Evolutionary conservation across 2,888 invertebrate species (phyloP).

Genomic region (Willowsia nigromaculata): DNA sequence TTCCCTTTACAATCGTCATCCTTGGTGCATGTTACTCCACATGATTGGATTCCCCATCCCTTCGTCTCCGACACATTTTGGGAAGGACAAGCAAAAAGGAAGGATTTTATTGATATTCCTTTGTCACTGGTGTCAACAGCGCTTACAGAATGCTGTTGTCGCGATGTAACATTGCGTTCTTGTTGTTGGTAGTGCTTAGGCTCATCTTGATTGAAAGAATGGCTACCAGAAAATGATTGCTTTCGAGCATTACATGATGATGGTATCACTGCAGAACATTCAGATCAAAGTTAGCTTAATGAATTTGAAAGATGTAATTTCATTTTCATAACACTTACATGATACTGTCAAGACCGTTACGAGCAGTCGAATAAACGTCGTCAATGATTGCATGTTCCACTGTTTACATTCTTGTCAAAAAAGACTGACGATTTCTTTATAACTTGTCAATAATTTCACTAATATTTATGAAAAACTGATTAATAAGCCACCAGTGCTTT

Average conservation of each 20-base stretch:
- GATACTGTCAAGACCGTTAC: conserved; percentile 56
- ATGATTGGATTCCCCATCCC: conserved; percentile 51
- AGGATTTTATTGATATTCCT: neutral
- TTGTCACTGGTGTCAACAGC: neutral
- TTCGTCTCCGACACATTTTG: conserved; percentile 48
- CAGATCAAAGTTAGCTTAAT: neutral
- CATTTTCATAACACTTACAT: conserved; percentile 8
- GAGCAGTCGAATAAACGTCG: conserved; percentile 40
- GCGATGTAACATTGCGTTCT: neutral
- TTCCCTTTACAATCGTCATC: conserved; percentile 97
- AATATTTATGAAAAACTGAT: too few species aligned
- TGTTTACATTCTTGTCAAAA: conserved; percentile 65
- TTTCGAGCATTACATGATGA: conserved; percentile 48
- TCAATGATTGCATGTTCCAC: conserved; percentile 62
- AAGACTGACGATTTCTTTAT: conserved; percentile 5
- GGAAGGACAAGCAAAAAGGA: conserved; percentile 20
- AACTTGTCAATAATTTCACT: neutral
- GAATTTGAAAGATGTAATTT: neutral
- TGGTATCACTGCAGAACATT: neutral
- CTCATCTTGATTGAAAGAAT: conserved; percentile 44
- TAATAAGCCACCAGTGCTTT: too few species aligned
- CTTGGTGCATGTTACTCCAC: conserved; percentile 85
- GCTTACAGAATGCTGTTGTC: neutral
- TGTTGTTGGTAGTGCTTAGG: neutral
- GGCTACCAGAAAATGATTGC: conserved; percentile 56